Percentiles rank a stretch among this genome's conserved stretches.
phyloP scores from a whole-genome alignment of 1,140 invertebrate species.

The Caenorhabditis inopinata region DNA sequence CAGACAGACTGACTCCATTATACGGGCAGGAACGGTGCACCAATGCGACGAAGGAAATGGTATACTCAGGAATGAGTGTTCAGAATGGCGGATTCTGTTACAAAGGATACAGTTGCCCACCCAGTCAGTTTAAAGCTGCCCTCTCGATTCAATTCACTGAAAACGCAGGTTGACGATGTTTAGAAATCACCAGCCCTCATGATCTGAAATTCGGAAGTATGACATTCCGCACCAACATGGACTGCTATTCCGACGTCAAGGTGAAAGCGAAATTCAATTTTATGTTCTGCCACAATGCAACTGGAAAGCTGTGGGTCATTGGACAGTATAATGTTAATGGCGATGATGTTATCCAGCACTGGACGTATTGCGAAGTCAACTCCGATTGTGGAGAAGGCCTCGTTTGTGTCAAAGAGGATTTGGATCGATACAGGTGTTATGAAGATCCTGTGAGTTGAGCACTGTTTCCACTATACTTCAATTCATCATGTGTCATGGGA shows the following conservation, averaged over 20 bases:
- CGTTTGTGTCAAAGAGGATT: constrained; percentile 26
- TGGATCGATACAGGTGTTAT: constrained; percentile 1
- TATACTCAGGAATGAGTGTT: background rate
- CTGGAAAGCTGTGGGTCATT: background rate
- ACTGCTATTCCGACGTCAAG: background rate
- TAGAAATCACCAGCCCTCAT: background rate
- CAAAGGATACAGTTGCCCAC: constrained; percentile 6
- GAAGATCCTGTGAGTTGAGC: background rate
- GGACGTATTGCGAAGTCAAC: background rate
- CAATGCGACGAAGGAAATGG: background rate
- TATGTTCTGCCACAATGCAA: background rate
- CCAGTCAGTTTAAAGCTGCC: background rate
- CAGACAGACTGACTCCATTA: background rate
- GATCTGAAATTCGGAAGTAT: background rate
- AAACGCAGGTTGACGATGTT: too few species aligned
- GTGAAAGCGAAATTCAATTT: background rate
- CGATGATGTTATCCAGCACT: background rate
- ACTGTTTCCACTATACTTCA: too few species aligned
- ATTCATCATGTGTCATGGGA: too few species aligned
- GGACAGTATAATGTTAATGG: constrained; percentile 4
- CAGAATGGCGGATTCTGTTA: background rate
- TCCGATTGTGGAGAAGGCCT: background rate
- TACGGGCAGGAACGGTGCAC: background rate
- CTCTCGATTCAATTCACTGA: too few species aligned
- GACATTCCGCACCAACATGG: background rate